Evolutionary conservation across 2,113 vertebrate genomes (phyloP).

Genomic region (Silurus meridionalis): DNA sequence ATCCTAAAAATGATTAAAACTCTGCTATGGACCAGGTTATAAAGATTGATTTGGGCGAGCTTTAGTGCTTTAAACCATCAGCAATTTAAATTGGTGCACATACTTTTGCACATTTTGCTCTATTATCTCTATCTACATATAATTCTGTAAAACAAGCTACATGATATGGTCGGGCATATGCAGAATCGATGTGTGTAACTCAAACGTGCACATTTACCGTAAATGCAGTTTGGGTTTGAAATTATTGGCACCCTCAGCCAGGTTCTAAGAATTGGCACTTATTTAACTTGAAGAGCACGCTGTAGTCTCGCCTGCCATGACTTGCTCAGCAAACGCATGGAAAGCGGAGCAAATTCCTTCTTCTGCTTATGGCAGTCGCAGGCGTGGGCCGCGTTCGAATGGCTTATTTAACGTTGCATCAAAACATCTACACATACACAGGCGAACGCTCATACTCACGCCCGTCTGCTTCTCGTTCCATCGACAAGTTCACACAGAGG

Average conservation of each 20-base stretch:
- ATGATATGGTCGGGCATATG: background rate
- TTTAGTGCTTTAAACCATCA: background rate
- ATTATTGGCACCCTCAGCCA: background rate
- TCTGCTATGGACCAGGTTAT: too few relatives aligned
- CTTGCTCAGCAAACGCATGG: constrained; percentile 58
- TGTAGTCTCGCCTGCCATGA: constrained; percentile 65
- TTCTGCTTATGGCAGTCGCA: constrained; percentile 47
- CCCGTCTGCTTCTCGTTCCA: background rate
- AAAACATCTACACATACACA: constrained; percentile 38
- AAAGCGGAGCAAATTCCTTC: constrained; percentile 67
- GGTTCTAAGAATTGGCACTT: background rate
- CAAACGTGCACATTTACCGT: background rate
- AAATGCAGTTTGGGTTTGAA: background rate
- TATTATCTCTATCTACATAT: background rate
- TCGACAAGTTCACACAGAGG: background rate
- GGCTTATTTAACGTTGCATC: constrained; percentile 48
- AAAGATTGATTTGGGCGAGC: too few relatives aligned
- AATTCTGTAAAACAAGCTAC: background rate
- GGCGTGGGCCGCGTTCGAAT: constrained; percentile 52
- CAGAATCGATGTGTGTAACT: background rate
- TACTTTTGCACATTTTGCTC: background rate
- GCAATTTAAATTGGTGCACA: background rate
- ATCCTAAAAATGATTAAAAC: too few relatives aligned
- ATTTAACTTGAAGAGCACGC: constrained; percentile 60
- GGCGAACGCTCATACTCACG: constrained; percentile 7